phyloP scores from a whole-genome alignment of 2,797 vertebrate genomes.

The Erithacus rubecula region DNA sequence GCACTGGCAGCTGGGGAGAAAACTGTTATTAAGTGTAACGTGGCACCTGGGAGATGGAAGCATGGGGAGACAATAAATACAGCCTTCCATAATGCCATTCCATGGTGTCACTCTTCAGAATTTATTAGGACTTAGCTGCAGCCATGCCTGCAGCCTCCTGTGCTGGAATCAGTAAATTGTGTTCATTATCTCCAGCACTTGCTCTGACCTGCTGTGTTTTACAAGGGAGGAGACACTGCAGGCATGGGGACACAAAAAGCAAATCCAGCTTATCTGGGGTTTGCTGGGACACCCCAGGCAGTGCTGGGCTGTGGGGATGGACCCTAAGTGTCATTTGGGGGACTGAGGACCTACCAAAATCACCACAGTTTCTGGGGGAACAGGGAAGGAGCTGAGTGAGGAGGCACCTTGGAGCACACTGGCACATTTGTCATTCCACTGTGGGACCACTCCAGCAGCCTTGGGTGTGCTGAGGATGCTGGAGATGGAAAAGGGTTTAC shows the following conservation, averaged over 20 bases:
- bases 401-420: neutral
- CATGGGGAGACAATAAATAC: slow-evolving; percentile 14
- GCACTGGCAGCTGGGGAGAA: too few species aligned
- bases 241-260: neutral
- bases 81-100: slow-evolving; percentile 8
- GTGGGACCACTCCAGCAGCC: neutral
- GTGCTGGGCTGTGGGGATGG: accelerated
- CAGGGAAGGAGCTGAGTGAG: accelerated
- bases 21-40: too few species aligned
- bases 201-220: neutral
- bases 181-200: neutral
- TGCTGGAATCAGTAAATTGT: neutral
- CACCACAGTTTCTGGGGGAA: accelerated
- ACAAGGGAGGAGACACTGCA: neutral
- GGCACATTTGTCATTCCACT: neutral
- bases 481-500: neutral
- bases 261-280: neutral
- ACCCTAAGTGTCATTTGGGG: accelerated
- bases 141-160: slow-evolving; percentile 1
- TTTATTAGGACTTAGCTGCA: neutral
- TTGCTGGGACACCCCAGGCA: neutral
- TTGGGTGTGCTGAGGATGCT: neutral
- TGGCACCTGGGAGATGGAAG: too few species aligned
- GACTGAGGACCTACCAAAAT: neutral
- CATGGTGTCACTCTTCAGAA: slow-evolving; percentile 3